phyloP scores from a whole-genome alignment of 2,888 invertebrate genomes.

The Cataglyphis cursor region DNA sequence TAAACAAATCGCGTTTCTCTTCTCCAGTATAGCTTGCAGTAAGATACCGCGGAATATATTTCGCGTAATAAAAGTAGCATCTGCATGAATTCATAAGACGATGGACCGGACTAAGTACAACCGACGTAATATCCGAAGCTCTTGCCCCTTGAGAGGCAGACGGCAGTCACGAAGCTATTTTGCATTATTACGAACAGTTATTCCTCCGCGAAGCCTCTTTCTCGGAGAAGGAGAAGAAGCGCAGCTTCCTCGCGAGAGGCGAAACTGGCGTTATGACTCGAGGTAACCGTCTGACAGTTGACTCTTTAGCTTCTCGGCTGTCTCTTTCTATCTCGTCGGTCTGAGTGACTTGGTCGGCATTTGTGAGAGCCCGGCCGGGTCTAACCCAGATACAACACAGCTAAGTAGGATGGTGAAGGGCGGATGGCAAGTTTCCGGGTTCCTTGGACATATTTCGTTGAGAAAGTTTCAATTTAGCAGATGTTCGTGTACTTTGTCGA shows the following conservation, averaged over 20 bases:
- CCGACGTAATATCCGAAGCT: slow-evolving; percentile 50
- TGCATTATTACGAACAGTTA: slow-evolving; percentile 71
- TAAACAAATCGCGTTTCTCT: slow-evolving; percentile 23
- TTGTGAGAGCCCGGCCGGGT: slow-evolving; percentile 61
- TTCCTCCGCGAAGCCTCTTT: slow-evolving; percentile 44
- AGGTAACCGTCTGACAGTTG: slow-evolving; percentile 70
- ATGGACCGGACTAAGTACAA: slow-evolving; percentile 47
- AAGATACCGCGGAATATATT: slow-evolving; percentile 30
- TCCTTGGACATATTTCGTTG: slow-evolving; percentile 73
- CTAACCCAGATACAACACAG: slow-evolving; percentile 47
- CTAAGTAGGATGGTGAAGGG: slow-evolving; percentile 30
- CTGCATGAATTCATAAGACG: slow-evolving; percentile 27
- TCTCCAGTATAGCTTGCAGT: neutral
- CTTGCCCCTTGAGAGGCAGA: slow-evolving; percentile 40
- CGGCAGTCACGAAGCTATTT: slow-evolving; percentile 55
- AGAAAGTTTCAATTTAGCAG: slow-evolving; percentile 77
- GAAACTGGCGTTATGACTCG: slow-evolving; percentile 53
- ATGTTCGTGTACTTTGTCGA: slow-evolving; percentile 44
- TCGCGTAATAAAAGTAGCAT: slow-evolving; percentile 48
- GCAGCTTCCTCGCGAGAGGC: slow-evolving; percentile 47
- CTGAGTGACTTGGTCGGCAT: slow-evolving; percentile 65
- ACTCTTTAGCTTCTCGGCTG: slow-evolving; percentile 64
- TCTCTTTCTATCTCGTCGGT: slow-evolving; percentile 58
- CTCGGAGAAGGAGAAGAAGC: slow-evolving; percentile 43
- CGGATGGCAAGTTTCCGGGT: slow-evolving; percentile 67